Evolutionary conservation across 2,797 vertebrate species (phyloP).

Genomic region (Gallirallus australis): DNA sequence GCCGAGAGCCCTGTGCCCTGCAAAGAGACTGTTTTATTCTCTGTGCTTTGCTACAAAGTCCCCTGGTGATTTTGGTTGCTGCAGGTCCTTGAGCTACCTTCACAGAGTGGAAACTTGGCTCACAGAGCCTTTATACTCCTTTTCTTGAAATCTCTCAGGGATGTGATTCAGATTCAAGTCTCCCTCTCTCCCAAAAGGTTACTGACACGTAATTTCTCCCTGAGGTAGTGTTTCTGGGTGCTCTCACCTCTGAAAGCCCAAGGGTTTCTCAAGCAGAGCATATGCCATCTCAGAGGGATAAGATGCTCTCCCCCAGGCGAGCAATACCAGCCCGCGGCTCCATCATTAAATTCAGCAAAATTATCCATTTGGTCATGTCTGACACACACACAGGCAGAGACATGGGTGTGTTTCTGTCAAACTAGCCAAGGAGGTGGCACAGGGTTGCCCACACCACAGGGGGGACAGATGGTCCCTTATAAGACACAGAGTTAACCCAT

Average conservation of each 20-base stretch:
- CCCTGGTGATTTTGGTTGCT: background rate
- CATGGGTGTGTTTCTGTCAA: background rate
- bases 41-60: background rate
- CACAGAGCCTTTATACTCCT: background rate
- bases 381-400: rapidly evolving
- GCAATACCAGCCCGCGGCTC: background rate
- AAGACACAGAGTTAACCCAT: background rate
- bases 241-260: background rate
- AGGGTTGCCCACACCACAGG: background rate
- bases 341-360: background rate
- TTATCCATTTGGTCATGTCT: background rate
- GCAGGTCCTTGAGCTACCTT: background rate
- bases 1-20: background rate
- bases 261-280: background rate
- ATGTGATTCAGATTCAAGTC: background rate
- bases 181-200: background rate
- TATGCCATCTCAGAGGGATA: background rate
- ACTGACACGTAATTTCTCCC: background rate
- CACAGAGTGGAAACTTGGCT: background rate
- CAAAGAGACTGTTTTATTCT: slow-evolving; percentile 52
- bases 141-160: background rate
- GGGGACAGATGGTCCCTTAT: background rate
- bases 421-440: background rate
- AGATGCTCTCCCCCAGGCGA: background rate
- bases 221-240: background rate